A percentile compares a stretch with the other conserved stretches of the same genome.
Evolutionary conservation across 1,140 invertebrate genomes (phyloP).

Genomic region (Trigoniulus corallinus): DNA sequence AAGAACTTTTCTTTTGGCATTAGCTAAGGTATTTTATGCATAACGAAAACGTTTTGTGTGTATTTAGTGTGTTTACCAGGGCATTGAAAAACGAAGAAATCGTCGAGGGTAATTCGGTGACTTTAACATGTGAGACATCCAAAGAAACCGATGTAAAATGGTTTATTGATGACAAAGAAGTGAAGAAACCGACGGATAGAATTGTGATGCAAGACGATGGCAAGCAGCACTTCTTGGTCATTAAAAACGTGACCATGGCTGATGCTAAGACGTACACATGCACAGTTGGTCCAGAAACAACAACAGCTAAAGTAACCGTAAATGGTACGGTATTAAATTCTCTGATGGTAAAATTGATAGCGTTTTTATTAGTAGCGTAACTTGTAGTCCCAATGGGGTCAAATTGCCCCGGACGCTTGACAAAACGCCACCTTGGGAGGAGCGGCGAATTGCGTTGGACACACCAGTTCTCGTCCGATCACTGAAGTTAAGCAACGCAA

Average conservation of each 20-base stretch:
- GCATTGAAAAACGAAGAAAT: slow-evolving; percentile 44
- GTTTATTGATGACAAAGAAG: slow-evolving; percentile 60
- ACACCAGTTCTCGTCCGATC: too few relatives aligned
- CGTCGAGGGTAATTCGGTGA: slow-evolving; percentile 54
- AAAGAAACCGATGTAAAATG: slow-evolving; percentile 70
- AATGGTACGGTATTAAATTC: slow-evolving; percentile 38
- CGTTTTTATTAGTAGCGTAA: too few relatives aligned
- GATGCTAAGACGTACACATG: slow-evolving; percentile 72
- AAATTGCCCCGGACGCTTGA: too few relatives aligned
- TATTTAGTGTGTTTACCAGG: slow-evolving; percentile 44
- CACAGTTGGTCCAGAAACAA: slow-evolving; percentile 66
- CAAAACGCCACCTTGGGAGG: too few relatives aligned
- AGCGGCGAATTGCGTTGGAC: too few relatives aligned
- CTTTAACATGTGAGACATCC: slow-evolving; percentile 66
- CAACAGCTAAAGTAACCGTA: slow-evolving; percentile 58
- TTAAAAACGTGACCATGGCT: slow-evolving; percentile 24
- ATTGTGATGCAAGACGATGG: slow-evolving; percentile 70
- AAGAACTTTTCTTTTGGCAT: not conserved
- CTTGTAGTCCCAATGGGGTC: too few relatives aligned
- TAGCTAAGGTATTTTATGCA: not conserved
- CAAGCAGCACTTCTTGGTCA: slow-evolving; percentile 45
- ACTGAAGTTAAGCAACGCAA: too few relatives aligned
- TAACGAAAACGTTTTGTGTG: too few relatives aligned
- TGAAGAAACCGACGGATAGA: slow-evolving; percentile 64
- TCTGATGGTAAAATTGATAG: too few relatives aligned